Conservation (phyloP, 2,797 vertebrate genomes). For the Toxotes lorentzi region DNA sequence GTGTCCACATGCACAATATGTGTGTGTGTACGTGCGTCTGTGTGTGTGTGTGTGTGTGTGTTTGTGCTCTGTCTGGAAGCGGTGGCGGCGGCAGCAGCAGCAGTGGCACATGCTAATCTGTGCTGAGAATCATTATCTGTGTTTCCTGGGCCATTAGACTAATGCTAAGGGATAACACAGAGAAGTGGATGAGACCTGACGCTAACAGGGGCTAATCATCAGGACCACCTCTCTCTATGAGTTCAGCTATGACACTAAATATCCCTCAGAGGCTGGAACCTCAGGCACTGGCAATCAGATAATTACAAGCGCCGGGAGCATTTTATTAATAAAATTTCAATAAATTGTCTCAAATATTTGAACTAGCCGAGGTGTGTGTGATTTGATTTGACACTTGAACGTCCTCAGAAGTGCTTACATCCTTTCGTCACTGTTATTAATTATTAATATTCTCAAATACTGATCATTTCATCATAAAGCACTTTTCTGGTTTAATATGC, state of each 20-base stretch:
- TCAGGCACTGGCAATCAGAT: constrained; percentile 63
- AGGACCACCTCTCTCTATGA: constrained; percentile 72
- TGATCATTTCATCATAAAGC: constrained; percentile 35
- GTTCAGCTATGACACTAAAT: constrained; percentile 76
- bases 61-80: constrained; percentile 26
- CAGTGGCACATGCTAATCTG: constrained; percentile 76
- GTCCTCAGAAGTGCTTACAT: constrained; percentile 64
- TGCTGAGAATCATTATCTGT: constrained; percentile 77
- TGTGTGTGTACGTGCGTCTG: constrained; percentile 26
- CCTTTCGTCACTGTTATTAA: constrained; percentile 52
- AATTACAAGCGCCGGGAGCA: constrained; percentile 69
- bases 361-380: constrained; percentile 54
- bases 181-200: constrained; percentile 75
- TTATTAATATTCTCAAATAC: constrained; percentile 57
- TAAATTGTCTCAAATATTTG: constrained; percentile 78
- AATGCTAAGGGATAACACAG: constrained; percentile 78
- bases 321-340: constrained; percentile 77
- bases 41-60: constrained; percentile 3
- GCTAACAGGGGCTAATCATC: constrained; percentile 82
- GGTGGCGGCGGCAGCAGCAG: constrained; percentile 1
- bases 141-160: constrained; percentile 81
- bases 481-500: constrained; percentile 29
- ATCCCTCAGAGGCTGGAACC: constrained; percentile 69
- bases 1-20: constrained; percentile 35
- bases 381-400: constrained; percentile 69